Evolutionary conservation across 2,113 vertebrate genomes (phyloP).

Genomic region (Cinclus cinclus): DNA sequence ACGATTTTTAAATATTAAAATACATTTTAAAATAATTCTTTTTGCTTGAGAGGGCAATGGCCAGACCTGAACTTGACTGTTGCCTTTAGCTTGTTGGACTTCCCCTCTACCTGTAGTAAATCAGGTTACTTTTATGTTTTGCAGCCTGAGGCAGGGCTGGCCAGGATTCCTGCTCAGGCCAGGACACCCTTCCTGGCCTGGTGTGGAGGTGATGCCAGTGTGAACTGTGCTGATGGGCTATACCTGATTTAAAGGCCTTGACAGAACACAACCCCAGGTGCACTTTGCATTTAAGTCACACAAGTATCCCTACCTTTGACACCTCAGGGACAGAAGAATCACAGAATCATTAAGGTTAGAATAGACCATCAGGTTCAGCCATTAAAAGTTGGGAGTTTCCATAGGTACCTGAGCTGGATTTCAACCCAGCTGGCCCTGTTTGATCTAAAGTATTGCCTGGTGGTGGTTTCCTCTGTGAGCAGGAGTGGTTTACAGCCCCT

Average conservation of each 20-base stretch:
- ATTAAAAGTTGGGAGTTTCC: neutral
- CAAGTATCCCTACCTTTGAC: accelerated
- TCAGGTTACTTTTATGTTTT: neutral
- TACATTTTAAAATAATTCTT: neutral
- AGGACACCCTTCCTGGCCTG: neutral
- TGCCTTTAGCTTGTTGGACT: neutral
- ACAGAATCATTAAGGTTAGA: neutral
- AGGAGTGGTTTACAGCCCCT: neutral
- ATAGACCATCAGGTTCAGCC: neutral
- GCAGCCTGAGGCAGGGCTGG: neutral
- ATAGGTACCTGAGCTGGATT: neutral
- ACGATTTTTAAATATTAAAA: neutral
- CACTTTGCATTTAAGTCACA: neutral
- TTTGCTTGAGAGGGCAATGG: neutral
- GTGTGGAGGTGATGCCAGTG: neutral
- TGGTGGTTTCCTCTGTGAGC: neutral
- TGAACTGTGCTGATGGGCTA: neutral
- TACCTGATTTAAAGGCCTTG: neutral
- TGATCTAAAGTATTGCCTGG: neutral
- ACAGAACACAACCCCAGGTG: neutral
- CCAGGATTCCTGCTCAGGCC: neutral
- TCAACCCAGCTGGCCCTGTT: neutral
- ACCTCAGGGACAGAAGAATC: neutral
- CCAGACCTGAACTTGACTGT: neutral
- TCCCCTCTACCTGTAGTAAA: neutral